These are phyloP conservation scores for Pseudonaja textilis DNA, from an alignment of 2,113 vertebrate species.

Conservation along the genomic window DNA sequence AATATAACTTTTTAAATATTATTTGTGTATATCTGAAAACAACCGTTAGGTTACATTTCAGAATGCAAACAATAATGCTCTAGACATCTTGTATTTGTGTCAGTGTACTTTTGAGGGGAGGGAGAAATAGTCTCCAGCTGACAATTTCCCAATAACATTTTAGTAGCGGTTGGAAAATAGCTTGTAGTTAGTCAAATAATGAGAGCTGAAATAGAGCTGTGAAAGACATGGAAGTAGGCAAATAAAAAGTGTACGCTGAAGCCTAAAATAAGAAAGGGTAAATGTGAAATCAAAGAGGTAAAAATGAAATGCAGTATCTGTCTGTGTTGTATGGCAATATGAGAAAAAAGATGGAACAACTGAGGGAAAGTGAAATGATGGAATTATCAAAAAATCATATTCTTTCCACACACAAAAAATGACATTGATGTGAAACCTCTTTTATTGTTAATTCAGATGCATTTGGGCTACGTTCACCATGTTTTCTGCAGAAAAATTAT, in stretches of 20 bases:
- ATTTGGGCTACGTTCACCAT: not conserved
- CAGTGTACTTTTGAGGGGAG: not conserved
- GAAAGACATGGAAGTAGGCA: not conserved
- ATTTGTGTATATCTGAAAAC: not conserved
- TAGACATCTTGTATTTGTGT: constrained; percentile 1
- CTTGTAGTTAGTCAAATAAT: constrained; percentile 28
- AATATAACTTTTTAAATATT: not conserved
- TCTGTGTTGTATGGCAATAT: not conserved
- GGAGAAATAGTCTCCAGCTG: not conserved
- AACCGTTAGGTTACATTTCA: not conserved
- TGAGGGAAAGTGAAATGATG: not conserved
- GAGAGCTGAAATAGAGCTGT: constrained; percentile 26
- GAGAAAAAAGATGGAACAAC: not conserved
- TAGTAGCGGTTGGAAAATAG: constrained; percentile 30
- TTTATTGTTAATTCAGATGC: not conserved
- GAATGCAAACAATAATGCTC: not conserved
- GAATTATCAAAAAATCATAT: not conserved
- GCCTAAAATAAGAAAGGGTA: constrained; percentile 1
- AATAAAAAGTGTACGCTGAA: not conserved
- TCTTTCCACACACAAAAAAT: not conserved
- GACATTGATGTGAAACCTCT: not conserved
- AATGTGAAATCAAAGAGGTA: constrained; percentile 8
- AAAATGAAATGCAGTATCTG: not conserved
- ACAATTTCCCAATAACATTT: constrained; percentile 21
- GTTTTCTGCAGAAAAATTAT: not conserved